A percentile compares a stretch with the other conserved stretches of the same genome.
Evolutionary conservation across 2,888 invertebrate species (phyloP).

Genomic region (Scaptomyza parva): DNA sequence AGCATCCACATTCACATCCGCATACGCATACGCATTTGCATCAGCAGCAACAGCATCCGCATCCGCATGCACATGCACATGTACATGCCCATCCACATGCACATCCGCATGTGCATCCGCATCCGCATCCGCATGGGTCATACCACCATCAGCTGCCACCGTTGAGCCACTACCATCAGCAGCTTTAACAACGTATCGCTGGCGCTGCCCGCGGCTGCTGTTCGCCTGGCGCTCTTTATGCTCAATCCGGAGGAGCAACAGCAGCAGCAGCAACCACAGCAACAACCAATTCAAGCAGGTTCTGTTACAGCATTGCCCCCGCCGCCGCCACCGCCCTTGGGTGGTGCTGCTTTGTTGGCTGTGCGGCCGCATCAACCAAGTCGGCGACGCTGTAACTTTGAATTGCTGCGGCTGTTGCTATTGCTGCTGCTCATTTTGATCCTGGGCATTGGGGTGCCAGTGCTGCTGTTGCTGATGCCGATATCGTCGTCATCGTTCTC

Average conservation of each 20-base stretch:
- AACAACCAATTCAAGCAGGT: not conserved
- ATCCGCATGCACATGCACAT: slow-evolving; percentile 43
- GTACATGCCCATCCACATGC: slow-evolving; percentile 37
- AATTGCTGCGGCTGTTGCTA: slow-evolving; percentile 8
- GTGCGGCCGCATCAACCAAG: slow-evolving; percentile 11
- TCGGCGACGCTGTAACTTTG: slow-evolving; percentile 4
- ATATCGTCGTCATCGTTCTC: not conserved
- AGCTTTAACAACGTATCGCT: slow-evolving; percentile 74
- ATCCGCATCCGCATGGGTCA: slow-evolving; percentile 46
- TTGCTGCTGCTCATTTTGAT: slow-evolving; percentile 12
- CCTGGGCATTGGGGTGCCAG: slow-evolving; percentile 17
- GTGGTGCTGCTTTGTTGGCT: slow-evolving; percentile 16
- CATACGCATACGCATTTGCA: slow-evolving; percentile 37
- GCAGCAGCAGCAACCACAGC: slow-evolving; percentile 6
- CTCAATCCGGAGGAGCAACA: slow-evolving; percentile 6
- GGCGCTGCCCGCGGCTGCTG: slow-evolving; percentile 34
- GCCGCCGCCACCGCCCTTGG: not conserved
- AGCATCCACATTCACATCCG: slow-evolving; percentile 35
- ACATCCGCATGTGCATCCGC: slow-evolving; percentile 43
- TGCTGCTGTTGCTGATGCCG: slow-evolving; percentile 21
- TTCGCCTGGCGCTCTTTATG: slow-evolving; percentile 42
- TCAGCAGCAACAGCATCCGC: slow-evolving; percentile 38
- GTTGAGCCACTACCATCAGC: slow-evolving; percentile 74
- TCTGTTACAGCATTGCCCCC: slow-evolving; percentile 5
- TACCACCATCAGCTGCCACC: slow-evolving; percentile 63